Evolutionary conservation across 2,888 invertebrate species (phyloP), one percentile per base, ranked within the genome.

Genomic region (Malthinus flaveolus): DNA sequence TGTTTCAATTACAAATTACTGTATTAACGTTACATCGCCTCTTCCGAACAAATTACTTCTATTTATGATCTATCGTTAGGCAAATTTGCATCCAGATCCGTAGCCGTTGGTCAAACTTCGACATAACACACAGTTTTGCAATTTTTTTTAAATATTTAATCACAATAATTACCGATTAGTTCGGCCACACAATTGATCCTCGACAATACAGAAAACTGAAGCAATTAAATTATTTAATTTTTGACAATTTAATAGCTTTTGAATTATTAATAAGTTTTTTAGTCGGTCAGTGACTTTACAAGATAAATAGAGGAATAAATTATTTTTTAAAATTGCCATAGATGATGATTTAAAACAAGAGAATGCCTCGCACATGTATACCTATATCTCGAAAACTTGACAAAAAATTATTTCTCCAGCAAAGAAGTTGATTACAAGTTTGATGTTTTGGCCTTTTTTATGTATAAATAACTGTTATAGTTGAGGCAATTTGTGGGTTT

Each of bases 1-100:
- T 70, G 73, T 73, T 74, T 74, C 73, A 73, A 75, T 75, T 74
- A 75, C 73, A 74, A 73, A 73, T 74, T 71, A 73, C 68, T 66
- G 68, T 66, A 73, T 75, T 73, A 73, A 69, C 71, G 70, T 59
- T 67, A 70, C 68, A 66, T 70, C 70, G 68, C 70, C 70, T 71
- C 68, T 64, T 62, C 63, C 48, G 45, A 50, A 23, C 34, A 50
- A 59, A 56, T 56, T 55, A 39, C 51, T 13, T 32, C 36, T 39
- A 35, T 42, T 45, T 36, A 44, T 53, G 61, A 61, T 63, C 49
- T 58, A 45, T 56, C 56, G 55, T 58, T 55, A 39, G 49, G 45
- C 59, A 48, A 52, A 58, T 58, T 53, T 53, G 50, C 44, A 58
- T 58, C 46, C 31, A 44, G 46, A 58, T 49, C 31, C 35, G 48